Percentiles rank a stretch among this genome's conserved stretches.
phyloP scores from a whole-genome alignment of 2,888 invertebrate species.

The Xestobium rufovillosum region DNA sequence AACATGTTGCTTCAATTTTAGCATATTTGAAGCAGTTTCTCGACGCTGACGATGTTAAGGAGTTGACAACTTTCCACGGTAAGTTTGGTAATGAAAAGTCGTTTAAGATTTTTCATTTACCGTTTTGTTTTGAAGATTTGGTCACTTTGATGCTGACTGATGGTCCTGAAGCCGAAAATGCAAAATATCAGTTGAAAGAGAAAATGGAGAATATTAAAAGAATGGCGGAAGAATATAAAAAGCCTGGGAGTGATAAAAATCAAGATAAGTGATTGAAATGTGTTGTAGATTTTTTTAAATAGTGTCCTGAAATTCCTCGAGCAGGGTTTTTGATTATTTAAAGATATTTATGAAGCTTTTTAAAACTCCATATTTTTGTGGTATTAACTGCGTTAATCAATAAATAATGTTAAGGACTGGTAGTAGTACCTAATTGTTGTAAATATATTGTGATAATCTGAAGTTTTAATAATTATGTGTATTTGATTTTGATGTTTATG shows the following conservation, averaged over 20 bases:
- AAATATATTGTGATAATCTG: no score
- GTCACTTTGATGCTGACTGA: constrained; percentile 55
- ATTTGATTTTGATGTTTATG: no score
- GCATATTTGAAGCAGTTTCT: constrained; percentile 63
- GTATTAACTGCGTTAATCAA: no score
- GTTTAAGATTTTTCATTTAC: constrained; percentile 7
- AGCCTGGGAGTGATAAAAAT: constrained; percentile 31
- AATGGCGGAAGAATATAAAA: constrained; percentile 48
- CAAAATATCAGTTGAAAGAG: constrained; percentile 45
- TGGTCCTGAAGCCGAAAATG: constrained; percentile 47
- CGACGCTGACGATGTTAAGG: constrained; percentile 54
- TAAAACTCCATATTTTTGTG: no score
- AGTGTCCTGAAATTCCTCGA: no score
- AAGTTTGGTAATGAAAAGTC: constrained; percentile 28
- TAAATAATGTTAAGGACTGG: no score
- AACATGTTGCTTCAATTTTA: constrained; percentile 79
- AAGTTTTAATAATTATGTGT: no score
- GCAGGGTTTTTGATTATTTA: no score
- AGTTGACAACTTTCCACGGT: constrained; percentile 74
- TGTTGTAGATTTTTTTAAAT: no score
- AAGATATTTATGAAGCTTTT: no score
- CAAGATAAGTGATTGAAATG: no score
- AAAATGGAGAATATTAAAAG: constrained; percentile 46
- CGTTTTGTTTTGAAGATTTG: constrained; percentile 48
- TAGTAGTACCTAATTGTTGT: no score